Percentiles rank a stretch among this genome's conserved stretches.
Evolutionary conservation across 2,113 vertebrate genomes (phyloP).

Genomic region (Tinamus guttatus): DNA sequence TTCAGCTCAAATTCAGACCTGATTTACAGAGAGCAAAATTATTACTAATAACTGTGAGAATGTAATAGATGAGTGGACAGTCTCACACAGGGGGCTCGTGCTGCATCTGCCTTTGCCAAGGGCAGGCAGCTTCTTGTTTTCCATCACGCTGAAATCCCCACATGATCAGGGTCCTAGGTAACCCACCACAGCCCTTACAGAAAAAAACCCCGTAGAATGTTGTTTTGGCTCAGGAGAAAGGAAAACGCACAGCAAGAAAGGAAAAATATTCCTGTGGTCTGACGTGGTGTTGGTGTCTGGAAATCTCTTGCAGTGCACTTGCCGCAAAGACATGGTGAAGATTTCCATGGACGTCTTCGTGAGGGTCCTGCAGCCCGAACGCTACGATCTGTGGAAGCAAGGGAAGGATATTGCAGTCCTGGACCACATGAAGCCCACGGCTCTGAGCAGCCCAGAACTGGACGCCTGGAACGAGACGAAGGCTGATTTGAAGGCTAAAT

Average conservation of each 20-base stretch:
- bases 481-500: conserved; percentile 81
- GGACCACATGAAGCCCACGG: conserved; percentile 90
- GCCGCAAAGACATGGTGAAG: conserved; percentile 98
- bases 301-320: conserved; percentile 84
- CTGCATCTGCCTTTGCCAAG: neutral
- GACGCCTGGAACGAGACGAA: conserved; percentile 89
- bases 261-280: neutral
- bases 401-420: conserved; percentile 88
- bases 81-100: neutral
- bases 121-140: neutral
- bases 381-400: conserved; percentile 95
- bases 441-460: conserved; percentile 87
- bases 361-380: conserved; percentile 91
- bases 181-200: fast-evolving
- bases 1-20: neutral
- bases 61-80: neutral
- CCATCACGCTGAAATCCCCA: neutral
- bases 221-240: neutral
- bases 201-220: fast-evolving
- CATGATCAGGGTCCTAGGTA: fast-evolving
- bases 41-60: neutral
- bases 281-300: neutral
- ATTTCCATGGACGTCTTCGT: conserved; percentile 99
- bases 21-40: fast-evolving
- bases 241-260: neutral